A percentile compares a stretch with the other conserved stretches of the same genome.
Conservation (phyloP, 2,113 vertebrate species). For the Paradoxurus hermaphroditus region DNA sequence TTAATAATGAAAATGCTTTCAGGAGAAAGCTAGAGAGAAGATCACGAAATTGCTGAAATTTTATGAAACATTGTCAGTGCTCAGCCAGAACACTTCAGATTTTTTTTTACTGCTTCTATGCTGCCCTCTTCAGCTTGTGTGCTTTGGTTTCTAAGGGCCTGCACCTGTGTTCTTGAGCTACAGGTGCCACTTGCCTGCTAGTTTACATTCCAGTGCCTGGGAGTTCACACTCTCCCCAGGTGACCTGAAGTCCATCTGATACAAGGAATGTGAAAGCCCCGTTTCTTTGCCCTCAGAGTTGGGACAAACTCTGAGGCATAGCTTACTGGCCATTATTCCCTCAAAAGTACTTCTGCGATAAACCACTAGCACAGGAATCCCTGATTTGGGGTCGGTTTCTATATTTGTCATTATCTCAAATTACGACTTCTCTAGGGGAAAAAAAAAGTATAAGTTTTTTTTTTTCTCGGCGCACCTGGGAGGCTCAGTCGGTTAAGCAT, state of each 20-base stretch:
- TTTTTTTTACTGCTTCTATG: not conserved
- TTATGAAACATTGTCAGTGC: not conserved
- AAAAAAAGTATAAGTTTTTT: not conserved
- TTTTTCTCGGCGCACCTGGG: not conserved
- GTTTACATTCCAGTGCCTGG: not conserved
- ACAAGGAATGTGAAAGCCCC: not conserved
- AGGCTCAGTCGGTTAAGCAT: too few relatives aligned
- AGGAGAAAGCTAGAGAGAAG: not conserved
- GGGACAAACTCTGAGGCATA: not conserved
- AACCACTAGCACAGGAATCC: not conserved
- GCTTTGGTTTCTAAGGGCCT: not conserved
- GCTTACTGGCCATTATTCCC: not conserved
- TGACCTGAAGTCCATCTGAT: fast-evolving
- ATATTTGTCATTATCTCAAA: not conserved
- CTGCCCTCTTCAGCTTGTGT: not conserved
- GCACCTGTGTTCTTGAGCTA: not conserved
- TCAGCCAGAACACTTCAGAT: too few relatives aligned
- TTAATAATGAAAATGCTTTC: not conserved
- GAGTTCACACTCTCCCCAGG: not conserved
- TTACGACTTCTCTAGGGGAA: not conserved
- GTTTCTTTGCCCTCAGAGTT: not conserved
- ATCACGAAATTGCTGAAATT: not conserved
- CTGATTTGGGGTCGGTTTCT: not conserved
- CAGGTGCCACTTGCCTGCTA: not conserved
- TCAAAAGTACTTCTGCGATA: not conserved